Base-by-base conservation (phyloP, 2,888 invertebrate species). In the Acleris cristana region DNA sequence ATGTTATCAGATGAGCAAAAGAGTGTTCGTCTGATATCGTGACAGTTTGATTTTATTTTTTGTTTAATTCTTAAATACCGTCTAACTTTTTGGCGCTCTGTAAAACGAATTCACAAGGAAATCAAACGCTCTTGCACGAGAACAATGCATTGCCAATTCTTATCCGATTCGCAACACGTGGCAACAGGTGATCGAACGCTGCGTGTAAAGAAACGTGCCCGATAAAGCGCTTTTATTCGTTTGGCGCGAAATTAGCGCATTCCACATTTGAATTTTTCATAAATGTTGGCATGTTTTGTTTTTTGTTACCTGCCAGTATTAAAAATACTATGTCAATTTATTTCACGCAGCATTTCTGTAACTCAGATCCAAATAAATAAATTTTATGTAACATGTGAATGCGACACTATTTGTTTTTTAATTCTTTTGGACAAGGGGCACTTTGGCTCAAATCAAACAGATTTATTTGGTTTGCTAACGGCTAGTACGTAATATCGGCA, bases 121-220 rank as follows among this genome's bases (percentile, higher is more conserved):
- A 65, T 49, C 60, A 54, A 60, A 23, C 21, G 34, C 40, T 40
- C 53, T 63, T 52, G 53, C 30, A 49, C 48, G 52, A 69, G 49
- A 65, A 69, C 65, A 62, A 62, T 69, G 69, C 69, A 23, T 63
- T 65, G 62, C 62, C 60, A 69, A 65, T 69, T 59, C 62, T 69
- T 69, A 69, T 69, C 65, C 44, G 49, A 51, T 52, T 52, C 54
- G 19, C 58, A 23, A 65, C 62, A 59, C 55, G 65, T 63, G 69
- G 54, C 48, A 23, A 52, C 69, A 69, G 65, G 62, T 65, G 65
- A 40, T n/a, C 59, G 55, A 65, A 60, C 55, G 14, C 40, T 40
- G 40, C 40, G 64, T 64, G 64, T 49, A 57, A 52, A 54, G 69
- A 21, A 58, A 69, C 69, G 69, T 63, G 65, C 30, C 55, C 55